Evolutionary conservation across 2,888 invertebrate species (phyloP).

Genomic region (Epirrhoe tristata): DNA sequence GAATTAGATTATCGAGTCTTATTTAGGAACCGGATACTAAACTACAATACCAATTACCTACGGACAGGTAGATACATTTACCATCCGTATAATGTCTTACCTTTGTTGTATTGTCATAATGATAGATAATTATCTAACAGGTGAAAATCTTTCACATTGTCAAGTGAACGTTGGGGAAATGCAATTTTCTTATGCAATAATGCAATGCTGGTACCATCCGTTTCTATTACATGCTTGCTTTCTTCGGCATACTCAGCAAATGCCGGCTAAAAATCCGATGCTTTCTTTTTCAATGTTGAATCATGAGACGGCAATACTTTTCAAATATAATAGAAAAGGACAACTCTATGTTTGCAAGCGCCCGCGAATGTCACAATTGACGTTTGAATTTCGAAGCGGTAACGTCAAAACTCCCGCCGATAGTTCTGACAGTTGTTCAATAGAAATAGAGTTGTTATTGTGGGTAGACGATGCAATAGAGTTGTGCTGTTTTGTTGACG

Average conservation of each 20-base stretch:
- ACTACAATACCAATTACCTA: no score
- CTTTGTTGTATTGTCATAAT: constrained; percentile 15
- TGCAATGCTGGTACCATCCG: constrained; percentile 73
- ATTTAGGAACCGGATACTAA: no score
- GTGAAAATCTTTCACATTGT: constrained; percentile 45
- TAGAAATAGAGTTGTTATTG: constrained; percentile 64
- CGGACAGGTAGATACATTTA: neutral
- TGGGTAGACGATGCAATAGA: constrained; percentile 53
- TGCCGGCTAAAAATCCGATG: constrained; percentile 75
- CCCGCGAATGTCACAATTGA: constrained; percentile 57
- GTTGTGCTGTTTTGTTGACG: constrained; percentile 68
- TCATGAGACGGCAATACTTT: constrained; percentile 55
- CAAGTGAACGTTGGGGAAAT: constrained; percentile 67
- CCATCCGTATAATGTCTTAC: neutral
- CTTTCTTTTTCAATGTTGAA: constrained; percentile 84
- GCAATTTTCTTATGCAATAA: constrained; percentile 84
- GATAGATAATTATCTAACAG: constrained; percentile 27
- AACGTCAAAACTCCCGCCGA: constrained; percentile 67
- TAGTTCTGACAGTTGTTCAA: constrained; percentile 62
- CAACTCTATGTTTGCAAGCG: constrained; percentile 45
- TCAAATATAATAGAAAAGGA: constrained; percentile 61
- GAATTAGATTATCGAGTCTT: no score
- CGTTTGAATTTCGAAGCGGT: constrained; percentile 48
- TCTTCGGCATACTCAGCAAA: constrained; percentile 83
- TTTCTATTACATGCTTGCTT: constrained; percentile 85